A percentile compares a stretch with the other conserved stretches of the same genome.
Conservation (phyloP, 2,113 vertebrate genomes). For the Cygnus atratus region DNA sequence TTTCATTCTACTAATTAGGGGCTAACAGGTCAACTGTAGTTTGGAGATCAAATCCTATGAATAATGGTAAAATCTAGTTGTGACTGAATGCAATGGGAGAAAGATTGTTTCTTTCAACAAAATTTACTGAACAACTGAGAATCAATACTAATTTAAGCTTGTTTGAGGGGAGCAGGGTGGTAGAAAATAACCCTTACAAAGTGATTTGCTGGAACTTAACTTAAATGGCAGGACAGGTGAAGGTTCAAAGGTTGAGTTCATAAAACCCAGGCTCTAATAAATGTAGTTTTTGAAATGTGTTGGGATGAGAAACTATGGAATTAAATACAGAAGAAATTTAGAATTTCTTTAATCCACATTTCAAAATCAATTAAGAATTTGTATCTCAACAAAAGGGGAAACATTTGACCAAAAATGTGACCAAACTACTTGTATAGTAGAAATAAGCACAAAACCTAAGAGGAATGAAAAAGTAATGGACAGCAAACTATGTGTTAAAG, state of each 20-base stretch:
- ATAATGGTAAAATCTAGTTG: not conserved
- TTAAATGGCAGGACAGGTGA: not conserved
- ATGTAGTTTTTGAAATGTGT: fast-evolving
- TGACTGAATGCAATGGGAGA: not conserved
- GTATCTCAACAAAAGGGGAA: not conserved
- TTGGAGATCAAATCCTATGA: not conserved
- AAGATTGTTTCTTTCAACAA: not conserved
- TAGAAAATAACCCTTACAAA: not conserved
- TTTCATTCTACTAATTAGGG: not conserved
- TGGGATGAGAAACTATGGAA: not conserved
- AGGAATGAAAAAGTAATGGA: not conserved
- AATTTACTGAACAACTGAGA: not conserved
- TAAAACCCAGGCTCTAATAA: not conserved
- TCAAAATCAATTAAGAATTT: not conserved
- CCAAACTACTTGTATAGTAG: not conserved
- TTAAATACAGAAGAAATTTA: not conserved
- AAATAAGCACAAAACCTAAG: not conserved
- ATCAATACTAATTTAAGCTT: not conserved
- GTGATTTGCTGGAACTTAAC: not conserved
- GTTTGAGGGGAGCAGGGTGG: not conserved
- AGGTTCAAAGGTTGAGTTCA: not conserved
- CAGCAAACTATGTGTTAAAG: not conserved
- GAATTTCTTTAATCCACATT: not conserved
- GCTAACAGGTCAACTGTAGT: not conserved
- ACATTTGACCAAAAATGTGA: not conserved